phyloP scores from a whole-genome alignment of 2,888 invertebrate genomes.

The Conomelus anceps region DNA sequence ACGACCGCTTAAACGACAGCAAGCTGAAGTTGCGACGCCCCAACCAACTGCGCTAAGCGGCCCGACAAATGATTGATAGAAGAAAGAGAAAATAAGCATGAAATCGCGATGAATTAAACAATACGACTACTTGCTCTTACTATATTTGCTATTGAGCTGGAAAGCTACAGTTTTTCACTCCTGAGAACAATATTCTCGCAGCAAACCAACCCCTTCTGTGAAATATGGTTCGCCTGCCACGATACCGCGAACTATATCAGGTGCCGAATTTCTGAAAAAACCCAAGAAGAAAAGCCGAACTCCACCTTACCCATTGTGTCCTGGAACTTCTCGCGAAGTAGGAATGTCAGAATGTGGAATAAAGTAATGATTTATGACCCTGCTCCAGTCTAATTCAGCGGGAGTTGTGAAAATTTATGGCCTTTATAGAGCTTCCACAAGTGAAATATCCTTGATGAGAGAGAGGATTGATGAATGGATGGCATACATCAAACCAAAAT shows the following conservation, averaged over 20 bases:
- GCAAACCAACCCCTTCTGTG: no score
- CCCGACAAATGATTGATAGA: no score
- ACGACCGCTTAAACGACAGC: no score
- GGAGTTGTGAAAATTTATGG: not conserved
- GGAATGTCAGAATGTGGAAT: not conserved
- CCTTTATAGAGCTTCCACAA: not conserved
- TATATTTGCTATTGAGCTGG: not conserved
- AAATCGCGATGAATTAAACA: not conserved
- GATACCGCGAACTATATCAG: not conserved
- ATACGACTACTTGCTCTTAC: not conserved
- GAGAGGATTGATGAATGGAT: not conserved
- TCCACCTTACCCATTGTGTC: not conserved
- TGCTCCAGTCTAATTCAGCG: not conserved
- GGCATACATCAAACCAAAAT: not conserved
- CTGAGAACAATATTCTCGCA: not conserved
- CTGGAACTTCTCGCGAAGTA: not conserved
- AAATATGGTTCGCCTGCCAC: not conserved
- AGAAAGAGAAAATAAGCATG: not conserved
- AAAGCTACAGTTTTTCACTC: not conserved
- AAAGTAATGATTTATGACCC: not conserved
- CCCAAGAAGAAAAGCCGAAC: not conserved
- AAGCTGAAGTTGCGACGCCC: no score
- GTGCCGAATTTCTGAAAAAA: not conserved
- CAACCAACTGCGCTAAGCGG: no score
- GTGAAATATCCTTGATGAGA: not conserved